phyloP scores from a whole-genome alignment of 1,140 invertebrate genomes.

The Pectinophora gossypiella region DNA sequence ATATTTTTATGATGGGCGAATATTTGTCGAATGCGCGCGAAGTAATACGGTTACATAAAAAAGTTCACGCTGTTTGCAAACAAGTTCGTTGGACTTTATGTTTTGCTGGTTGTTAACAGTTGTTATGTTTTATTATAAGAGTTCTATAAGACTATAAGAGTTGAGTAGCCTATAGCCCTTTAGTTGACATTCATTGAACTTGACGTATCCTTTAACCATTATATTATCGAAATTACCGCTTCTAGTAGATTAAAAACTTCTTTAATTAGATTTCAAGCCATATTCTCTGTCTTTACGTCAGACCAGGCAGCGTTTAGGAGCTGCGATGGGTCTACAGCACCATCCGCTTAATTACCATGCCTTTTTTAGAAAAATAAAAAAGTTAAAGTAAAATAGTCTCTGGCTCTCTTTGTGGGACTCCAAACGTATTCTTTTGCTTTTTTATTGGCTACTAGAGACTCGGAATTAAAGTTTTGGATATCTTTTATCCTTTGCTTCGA shows the following conservation, averaged over 20 bases:
- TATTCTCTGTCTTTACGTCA: conserved; percentile 34
- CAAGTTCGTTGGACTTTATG: neutral
- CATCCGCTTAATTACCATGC: conserved; percentile 50
- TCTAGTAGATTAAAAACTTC: no score
- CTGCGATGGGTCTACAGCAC: conserved; percentile 34
- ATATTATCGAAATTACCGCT: no score
- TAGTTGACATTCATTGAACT: no score
- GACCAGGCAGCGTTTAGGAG: conserved; percentile 29
- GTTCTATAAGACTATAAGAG: no score
- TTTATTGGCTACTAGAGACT: conserved; percentile 13
- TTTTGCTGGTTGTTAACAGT: no score
- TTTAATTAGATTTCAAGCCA: conserved; percentile 8
- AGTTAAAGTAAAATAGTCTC: conserved; percentile 27
- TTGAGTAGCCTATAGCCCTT: no score
- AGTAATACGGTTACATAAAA: neutral
- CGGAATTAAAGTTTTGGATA: conserved; percentile 16
- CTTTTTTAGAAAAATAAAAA: conserved; percentile 43
- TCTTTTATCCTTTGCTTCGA: neutral
- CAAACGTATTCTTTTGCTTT: conserved; percentile 36
- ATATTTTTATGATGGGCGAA: neutral
- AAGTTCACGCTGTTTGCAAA: neutral
- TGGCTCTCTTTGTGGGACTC: conserved; percentile 36
- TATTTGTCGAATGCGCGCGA: neutral
- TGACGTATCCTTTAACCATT: no score
- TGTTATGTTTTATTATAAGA: no score